These are phyloP conservation scores for Talpa occidentalis DNA, from an alignment of 2,113 vertebrate species.

Conservation along the genomic window DNA sequence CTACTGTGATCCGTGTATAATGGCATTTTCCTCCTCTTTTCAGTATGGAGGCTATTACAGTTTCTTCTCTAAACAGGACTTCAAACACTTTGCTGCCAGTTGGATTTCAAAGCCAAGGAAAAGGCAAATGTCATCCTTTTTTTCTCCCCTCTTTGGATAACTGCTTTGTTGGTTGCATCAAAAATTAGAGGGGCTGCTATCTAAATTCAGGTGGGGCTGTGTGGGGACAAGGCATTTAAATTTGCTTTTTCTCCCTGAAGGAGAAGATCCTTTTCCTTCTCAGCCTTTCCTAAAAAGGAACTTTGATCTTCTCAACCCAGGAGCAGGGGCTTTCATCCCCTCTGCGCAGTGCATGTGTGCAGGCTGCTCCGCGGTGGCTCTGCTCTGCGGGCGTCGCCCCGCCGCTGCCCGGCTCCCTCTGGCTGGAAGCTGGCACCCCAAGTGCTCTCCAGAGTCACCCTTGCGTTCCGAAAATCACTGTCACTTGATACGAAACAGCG, in stretches of 20 bases:
- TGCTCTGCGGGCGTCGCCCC: slow-evolving; percentile 23
- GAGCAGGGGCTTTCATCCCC: slow-evolving; percentile 62
- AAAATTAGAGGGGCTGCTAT: slow-evolving; percentile 70
- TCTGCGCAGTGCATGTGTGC: neutral
- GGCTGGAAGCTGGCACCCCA: slow-evolving; percentile 37
- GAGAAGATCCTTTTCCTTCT: slow-evolving; percentile 65
- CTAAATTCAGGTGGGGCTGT: slow-evolving; percentile 67
- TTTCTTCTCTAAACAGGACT: slow-evolving; percentile 78
- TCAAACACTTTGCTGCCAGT: slow-evolving; percentile 81
- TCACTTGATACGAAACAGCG: neutral
- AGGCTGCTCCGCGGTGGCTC: neutral
- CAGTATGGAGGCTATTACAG: slow-evolving; percentile 73
- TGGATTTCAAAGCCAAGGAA: slow-evolving; percentile 81
- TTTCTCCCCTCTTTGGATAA: slow-evolving; percentile 73
- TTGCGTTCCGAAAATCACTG: neutral
- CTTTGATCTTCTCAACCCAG: slow-evolving; percentile 75
- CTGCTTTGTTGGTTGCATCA: slow-evolving; percentile 85
- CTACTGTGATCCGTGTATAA: slow-evolving; percentile 50
- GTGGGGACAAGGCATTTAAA: slow-evolving; percentile 74
- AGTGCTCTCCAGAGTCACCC: slow-evolving; percentile 14
- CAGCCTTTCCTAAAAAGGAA: slow-evolving; percentile 78
- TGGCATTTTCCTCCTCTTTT: slow-evolving; percentile 69
- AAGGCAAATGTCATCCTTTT: slow-evolving; percentile 78
- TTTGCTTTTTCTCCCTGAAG: slow-evolving; percentile 67
- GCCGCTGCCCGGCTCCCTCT: neutral